A percentile compares a stretch with the other conserved stretches of the same genome.
phyloP scores from a whole-genome alignment of 2,888 invertebrate species.

The Anthophora plumipes region DNA sequence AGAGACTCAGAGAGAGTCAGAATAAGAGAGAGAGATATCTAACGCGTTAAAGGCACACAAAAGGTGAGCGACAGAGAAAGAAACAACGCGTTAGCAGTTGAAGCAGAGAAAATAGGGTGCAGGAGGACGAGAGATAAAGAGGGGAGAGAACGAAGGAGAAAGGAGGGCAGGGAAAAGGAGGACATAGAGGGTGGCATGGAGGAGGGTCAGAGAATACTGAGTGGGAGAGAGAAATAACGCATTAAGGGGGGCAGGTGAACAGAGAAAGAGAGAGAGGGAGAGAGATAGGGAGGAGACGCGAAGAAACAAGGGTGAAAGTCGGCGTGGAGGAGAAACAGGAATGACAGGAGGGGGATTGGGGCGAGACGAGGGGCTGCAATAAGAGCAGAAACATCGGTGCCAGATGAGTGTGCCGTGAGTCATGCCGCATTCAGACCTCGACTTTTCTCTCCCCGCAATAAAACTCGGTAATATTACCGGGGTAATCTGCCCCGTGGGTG shows the following conservation, averaged over 20 bases:
- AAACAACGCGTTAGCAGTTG: too few relatives aligned
- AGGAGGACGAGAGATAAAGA: neutral
- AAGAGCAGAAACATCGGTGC: constrained; percentile 73
- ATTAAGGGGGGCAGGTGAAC: too few relatives aligned
- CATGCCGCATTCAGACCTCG: constrained; percentile 68
- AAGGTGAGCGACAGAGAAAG: neutral
- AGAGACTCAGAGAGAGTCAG: neutral
- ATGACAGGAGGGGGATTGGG: constrained; percentile 24
- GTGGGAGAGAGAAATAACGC: neutral
- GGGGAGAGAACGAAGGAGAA: neutral
- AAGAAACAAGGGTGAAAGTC: constrained; percentile 9
- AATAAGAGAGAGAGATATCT: neutral
- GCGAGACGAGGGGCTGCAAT: constrained; percentile 63
- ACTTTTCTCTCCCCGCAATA: constrained; percentile 68
- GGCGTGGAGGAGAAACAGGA: constrained; percentile 45
- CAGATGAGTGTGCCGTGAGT: constrained; percentile 74
- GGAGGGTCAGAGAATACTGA: neutral
- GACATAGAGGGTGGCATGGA: neutral
- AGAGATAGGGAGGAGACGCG: too few relatives aligned
- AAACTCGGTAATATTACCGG: constrained; percentile 74
- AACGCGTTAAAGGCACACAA: neutral
- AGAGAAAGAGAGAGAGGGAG: neutral
- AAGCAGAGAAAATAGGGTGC: neutral
- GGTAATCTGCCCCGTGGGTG: constrained; percentile 73
- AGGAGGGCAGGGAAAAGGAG: neutral